A percentile compares a stretch with the other conserved stretches of the same genome.
These are phyloP conservation scores for Fopius arisanus DNA, from an alignment of 1,140 invertebrate species.

Conservation along the genomic window DNA sequence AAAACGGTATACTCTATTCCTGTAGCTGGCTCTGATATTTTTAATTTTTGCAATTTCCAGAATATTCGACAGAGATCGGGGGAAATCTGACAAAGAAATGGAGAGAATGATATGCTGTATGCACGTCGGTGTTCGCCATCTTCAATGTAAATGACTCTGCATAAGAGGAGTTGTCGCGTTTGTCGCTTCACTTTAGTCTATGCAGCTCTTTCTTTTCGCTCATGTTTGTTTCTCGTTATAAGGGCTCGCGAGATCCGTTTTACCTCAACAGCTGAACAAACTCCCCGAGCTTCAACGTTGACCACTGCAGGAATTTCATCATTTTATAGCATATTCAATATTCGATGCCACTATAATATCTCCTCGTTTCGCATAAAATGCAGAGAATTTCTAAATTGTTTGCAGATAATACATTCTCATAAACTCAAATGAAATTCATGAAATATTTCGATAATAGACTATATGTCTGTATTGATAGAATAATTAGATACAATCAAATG, in stretches of 20 bases:
- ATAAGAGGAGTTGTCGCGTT: conserved; percentile 15
- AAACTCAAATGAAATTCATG: too few relatives aligned
- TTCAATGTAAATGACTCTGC: conserved; percentile 14
- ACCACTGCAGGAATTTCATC: conserved; percentile 37
- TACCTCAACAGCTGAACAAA: conserved; percentile 54
- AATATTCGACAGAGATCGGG: background rate
- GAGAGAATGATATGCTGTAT: background rate
- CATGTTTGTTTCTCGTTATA: conserved; percentile 57
- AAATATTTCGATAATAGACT: too few relatives aligned
- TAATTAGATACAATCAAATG: too few relatives aligned
- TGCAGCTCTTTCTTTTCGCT: background rate
- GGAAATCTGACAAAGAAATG: background rate
- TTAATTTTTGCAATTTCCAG: background rate
- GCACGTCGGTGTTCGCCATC: background rate
- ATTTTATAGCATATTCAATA: too few relatives aligned
- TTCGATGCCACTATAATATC: background rate
- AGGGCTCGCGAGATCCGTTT: conserved; percentile 46
- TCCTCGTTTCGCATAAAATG: background rate
- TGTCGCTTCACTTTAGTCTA: conserved; percentile 1
- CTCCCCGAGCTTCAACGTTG: conserved; percentile 41
- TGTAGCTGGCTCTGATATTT: too few relatives aligned
- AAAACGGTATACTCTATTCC: too few relatives aligned
- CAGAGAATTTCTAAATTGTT: background rate
- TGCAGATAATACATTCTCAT: background rate
- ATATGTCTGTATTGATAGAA: too few relatives aligned